These are phyloP conservation scores for Drosophila putrida DNA, from an alignment of 2,888 invertebrate species.

Conservation along the genomic window DNA sequence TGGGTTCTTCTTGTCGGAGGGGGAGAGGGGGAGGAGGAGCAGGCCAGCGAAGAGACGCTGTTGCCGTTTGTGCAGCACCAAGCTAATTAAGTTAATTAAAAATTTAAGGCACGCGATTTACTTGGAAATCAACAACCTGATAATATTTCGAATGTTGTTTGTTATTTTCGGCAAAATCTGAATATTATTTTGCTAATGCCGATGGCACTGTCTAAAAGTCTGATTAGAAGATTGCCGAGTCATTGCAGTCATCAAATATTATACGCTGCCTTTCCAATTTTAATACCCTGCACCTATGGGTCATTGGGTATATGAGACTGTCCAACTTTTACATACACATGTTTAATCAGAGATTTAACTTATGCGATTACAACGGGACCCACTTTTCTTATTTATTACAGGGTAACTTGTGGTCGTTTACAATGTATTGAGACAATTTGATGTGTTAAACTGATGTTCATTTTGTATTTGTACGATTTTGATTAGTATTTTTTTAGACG, in stretches of 20 bases:
- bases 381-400: background rate
- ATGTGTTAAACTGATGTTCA: conserved; percentile 36
- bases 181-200: conserved; percentile 53
- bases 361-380: no score
- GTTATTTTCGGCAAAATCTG: conserved; percentile 56
- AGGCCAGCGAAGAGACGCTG: background rate
- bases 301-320: background rate
- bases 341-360: background rate
- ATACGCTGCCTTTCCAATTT: conserved; percentile 64
- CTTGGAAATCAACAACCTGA: conserved; percentile 64
- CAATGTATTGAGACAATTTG: background rate
- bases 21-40: background rate
- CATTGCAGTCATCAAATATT: conserved; percentile 61
- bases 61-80: conserved; percentile 36
- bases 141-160: conserved; percentile 56
- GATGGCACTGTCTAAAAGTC: conserved; percentile 42
- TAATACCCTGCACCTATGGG: conserved; percentile 43
- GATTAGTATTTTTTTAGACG: conserved; percentile 49
- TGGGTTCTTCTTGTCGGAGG: conserved; percentile 48
- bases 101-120: conserved; percentile 74
- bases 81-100: conserved; percentile 74
- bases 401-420: conserved; percentile 18
- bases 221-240: conserved; percentile 71
- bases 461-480: conserved; percentile 41
- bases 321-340: background rate